Evolutionary conservation across 2,797 vertebrate species (phyloP), one percentile per base, ranked within the genome.

Genomic region (Anomalospiza imberbis): DNA sequence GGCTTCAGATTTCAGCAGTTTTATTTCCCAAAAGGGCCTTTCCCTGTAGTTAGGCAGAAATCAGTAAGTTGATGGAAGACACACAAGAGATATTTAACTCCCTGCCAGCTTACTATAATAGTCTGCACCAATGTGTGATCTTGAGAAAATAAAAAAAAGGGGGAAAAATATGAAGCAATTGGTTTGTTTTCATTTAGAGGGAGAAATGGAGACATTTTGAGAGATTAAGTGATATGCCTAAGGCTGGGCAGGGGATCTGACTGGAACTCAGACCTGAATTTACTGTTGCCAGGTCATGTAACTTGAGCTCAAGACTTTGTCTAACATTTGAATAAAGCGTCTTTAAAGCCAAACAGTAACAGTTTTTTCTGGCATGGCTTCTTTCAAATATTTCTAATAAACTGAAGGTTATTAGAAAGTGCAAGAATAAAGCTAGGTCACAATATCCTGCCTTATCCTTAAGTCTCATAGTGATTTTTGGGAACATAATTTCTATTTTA

Each of bases 401-500:
- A 85, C 62, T 4, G 3, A 67, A 60, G 44, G 63, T 50, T 89
- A 91, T 94, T 72, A 51, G 76, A 82, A 96, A 73, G 29, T 88
- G 51, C 86, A 85, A 89, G 85, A 90, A 73, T 75, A 92, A 96
- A 94, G 57, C 22, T 12, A 42, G 36, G 57, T 91, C 47, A 80
- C 75, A 89, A 48, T 89, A 87, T 74, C 61, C 47, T 72, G 44
- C 75, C 51, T 91, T 92, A 72, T 94, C 63, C 45, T 89, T 16
- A 77, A 83, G 75, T 74, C 87, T 85, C 21, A 42, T 73, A 53
- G 40, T 94, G 92, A 92, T 95, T 96, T 93, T 96, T 93, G 67
- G 93, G 91, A 95, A 80, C n/a, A n/a, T 72, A 92, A 44, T 93
- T 97, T 96, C 60, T 73, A 20, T 94, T 96, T 96, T 96, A 93